Evolutionary conservation across 2,797 vertebrate species (phyloP), one percentile per base, ranked within the genome.

Genomic region (Chelon auratus): DNA sequence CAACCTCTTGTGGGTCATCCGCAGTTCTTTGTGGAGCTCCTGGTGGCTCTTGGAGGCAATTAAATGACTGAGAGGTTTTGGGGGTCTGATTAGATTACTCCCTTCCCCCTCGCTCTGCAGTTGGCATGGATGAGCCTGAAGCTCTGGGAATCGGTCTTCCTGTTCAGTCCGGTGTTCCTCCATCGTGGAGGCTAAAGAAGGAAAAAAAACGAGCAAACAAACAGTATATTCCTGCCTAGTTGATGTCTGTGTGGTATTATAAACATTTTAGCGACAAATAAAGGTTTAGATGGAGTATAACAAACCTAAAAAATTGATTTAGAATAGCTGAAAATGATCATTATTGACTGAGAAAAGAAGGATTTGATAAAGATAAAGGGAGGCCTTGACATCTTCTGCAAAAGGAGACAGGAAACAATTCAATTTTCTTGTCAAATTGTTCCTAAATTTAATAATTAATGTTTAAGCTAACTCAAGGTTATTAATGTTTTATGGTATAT

Each of bases 1-100:
- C 65, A 85, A 95, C 95, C 94, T 94, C 84, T 93, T 96, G 81
- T 97, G 96, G 87, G 95, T 96, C 94, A 96, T 95, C 68, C 92
- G 87, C 69, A 96, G 94, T 81, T 98, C 95, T 56, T 95, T 86
- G 83, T 96, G 96, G 65, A 97, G 94, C 84, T 97, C 96, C 86
- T 93, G 95, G 91, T 96, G 96, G 72, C 92, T 97, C 88, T 94
- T 95, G 0, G 95, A 97, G 51, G 94, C 93, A 87, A 94, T 97
- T 66, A 97, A 89, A 0, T 95, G 95, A 91, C 95, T 95, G 62
- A 93, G 79, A 67, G 96, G 91, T 86, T 97, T 97, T 89, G 95
- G 96, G 74, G 96, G 95, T 81, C 93, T 96, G 93, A 97, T 97
- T 75, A 97, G 94, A 70, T 96, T 93, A 0, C 92, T 75, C 62